Percentiles rank a stretch among this genome's conserved stretches.
Conservation (phyloP, 1,140 invertebrate genomes). For the Streblospio benedicti region DNA sequence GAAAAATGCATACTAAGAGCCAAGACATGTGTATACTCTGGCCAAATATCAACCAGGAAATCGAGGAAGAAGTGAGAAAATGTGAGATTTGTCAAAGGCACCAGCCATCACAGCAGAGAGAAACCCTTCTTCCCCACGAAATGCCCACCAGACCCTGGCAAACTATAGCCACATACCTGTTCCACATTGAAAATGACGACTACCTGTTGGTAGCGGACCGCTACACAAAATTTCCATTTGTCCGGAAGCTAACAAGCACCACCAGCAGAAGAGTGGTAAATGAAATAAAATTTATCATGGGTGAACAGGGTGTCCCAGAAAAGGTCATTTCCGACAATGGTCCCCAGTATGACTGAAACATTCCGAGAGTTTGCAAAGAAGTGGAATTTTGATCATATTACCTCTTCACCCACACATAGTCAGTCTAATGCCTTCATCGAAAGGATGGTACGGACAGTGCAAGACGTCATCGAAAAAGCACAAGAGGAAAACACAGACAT, state of each 20-base stretch:
- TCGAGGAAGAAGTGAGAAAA: neutral
- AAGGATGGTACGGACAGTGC: no score
- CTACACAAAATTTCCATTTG: neutral
- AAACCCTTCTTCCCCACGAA: neutral
- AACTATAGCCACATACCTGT: conserved; percentile 25
- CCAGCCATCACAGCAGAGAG: neutral
- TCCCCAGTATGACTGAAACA: neutral
- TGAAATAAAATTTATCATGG: neutral
- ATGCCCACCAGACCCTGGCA: conserved; percentile 19
- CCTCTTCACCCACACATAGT: neutral
- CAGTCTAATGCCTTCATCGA: neutral
- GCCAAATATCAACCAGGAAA: neutral
- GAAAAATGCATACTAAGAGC: neutral
- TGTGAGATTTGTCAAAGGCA: neutral
- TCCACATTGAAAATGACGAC: neutral
- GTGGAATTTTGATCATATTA: neutral
- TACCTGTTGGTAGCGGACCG: neutral
- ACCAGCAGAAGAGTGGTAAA: neutral
- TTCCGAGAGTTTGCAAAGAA: neutral
- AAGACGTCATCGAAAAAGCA: no score
- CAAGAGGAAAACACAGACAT: no score
- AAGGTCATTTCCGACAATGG: neutral
- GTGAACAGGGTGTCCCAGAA: neutral
- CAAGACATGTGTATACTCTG: neutral
- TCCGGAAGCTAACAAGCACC: neutral